Base-by-base conservation (phyloP, 1,140 invertebrate genomes). In the Drosophila punjabiensis region DNA sequence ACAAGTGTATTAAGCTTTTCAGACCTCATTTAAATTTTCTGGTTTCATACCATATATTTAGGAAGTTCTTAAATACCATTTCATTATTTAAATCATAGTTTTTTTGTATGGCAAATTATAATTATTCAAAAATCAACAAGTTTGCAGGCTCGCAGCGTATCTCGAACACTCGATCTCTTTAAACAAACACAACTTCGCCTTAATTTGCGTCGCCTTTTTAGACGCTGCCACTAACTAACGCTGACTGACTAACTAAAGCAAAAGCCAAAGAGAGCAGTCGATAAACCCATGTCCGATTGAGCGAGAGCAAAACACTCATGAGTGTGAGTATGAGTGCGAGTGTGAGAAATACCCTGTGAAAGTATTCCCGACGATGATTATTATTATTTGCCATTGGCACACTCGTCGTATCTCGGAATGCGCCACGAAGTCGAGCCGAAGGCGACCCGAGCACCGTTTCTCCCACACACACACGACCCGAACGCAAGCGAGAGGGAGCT, bases 311-410 rank as follows among this genome's bases (percentile, higher is more conserved):
- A 20, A 37, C 33, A 18, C 50, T 52, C 50, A 24, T 11, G 32
- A 37, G 53, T 20, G 32, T 6, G 45, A 24, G 24, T 24, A 24
- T 24, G 24, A 24, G 24, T 24, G 24, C 53, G 53, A 56, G 55
- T 76, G 74, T 76, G 65, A 79, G 76, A 63, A 74, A 79, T 58
- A 79, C 76, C 76, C 76, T 79, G 76, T 79, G 76, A 79, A 79
- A 79, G 75, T 79, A 79, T 79, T 78, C 66, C 77, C 76, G 65
- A 61, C 52, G 55, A 55, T 55, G 60, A 76, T 79, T 78, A 79
- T 79, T 79, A 79, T 63, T 79, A 79, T 79, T 76, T 79, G 76
- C 76, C 76, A 79, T 79, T 79, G 76, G 76, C 76, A 79, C 75
- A 76, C 55, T 76, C 59, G 73, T 74, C 73, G 59, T 75, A 74